A percentile compares a stretch with the other conserved stretches of the same genome.
phyloP scores from a whole-genome alignment of 2,797 vertebrate species.

The Ptychobarbus kaznakovi region DNA sequence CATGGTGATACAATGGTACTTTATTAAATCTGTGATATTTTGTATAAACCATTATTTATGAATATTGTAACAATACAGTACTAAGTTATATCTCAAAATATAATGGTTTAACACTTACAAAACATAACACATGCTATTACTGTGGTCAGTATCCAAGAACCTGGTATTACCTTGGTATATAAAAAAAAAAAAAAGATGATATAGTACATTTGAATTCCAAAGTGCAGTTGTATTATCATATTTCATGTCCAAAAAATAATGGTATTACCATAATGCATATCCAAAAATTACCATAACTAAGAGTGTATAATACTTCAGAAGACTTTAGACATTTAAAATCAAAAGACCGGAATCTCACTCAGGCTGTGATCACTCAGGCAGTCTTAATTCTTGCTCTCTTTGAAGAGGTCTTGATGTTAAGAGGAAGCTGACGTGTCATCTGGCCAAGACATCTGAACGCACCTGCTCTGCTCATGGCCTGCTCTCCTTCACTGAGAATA shows the following conservation, averaged over 20 bases:
- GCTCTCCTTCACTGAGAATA: conserved; percentile 36
- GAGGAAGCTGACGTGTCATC: conserved; percentile 25
- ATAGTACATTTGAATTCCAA: neutral
- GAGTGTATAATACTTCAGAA: neutral
- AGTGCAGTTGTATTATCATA: neutral
- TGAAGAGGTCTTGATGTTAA: conserved; percentile 3
- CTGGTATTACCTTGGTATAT: neutral
- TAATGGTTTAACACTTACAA: neutral
- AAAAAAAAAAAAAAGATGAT: neutral
- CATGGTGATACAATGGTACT: neutral
- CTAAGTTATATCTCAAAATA: neutral
- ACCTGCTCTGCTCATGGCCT: neutral
- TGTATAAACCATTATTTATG: neutral
- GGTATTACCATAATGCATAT: neutral
- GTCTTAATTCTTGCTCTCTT: neutral
- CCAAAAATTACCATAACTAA: neutral
- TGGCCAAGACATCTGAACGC: conserved; percentile 27
- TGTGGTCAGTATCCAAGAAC: neutral
- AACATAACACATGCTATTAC: neutral
- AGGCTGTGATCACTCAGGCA: neutral
- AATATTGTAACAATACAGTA: neutral
- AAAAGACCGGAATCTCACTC: neutral
- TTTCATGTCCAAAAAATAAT: neutral
- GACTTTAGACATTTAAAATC: neutral
- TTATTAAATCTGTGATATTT: conserved; percentile 4